These are phyloP conservation scores for Anticlea derivata DNA, from an alignment of 2,888 invertebrate genomes.

Conservation along the genomic window DNA sequence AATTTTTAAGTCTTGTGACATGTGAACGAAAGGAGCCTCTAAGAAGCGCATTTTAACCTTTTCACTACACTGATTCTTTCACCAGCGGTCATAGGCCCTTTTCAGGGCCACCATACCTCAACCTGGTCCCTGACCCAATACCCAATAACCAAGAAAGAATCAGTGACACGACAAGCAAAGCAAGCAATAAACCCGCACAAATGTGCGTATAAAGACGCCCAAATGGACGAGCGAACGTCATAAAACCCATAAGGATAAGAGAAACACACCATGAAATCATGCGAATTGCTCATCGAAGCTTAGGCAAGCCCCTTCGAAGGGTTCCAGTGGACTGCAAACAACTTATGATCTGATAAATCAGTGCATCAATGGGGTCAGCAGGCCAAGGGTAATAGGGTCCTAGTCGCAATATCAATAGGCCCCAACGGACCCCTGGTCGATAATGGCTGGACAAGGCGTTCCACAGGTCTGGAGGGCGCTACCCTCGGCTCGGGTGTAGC, in stretches of 20 bases:
- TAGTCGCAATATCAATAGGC: conserved; percentile 12
- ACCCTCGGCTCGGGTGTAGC: conserved; percentile 3
- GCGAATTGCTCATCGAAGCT: conserved; percentile 13
- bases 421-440: conserved; percentile 8
- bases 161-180: too few species aligned
- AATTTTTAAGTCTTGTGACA: too few species aligned
- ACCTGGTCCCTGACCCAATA: too few species aligned
- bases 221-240: neutral
- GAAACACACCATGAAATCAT: conserved; percentile 15
- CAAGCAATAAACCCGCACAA: too few species aligned
- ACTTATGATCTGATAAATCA: conserved; percentile 35
- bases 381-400: conserved; percentile 29
- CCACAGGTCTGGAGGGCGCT: conserved; percentile 3
- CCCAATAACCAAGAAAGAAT: too few species aligned
- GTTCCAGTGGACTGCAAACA: conserved; percentile 13
- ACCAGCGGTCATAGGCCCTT: too few species aligned
- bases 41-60: too few species aligned
- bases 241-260: conserved; percentile 9
- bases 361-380: conserved; percentile 18
- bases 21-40: too few species aligned
- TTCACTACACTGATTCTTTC: too few species aligned
- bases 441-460: conserved; percentile 12
- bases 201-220: neutral
- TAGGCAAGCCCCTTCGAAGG: conserved; percentile 1
- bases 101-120: too few species aligned